Conservation (phyloP, 1,140 invertebrate species). For the Drosophila arizonae region DNA sequence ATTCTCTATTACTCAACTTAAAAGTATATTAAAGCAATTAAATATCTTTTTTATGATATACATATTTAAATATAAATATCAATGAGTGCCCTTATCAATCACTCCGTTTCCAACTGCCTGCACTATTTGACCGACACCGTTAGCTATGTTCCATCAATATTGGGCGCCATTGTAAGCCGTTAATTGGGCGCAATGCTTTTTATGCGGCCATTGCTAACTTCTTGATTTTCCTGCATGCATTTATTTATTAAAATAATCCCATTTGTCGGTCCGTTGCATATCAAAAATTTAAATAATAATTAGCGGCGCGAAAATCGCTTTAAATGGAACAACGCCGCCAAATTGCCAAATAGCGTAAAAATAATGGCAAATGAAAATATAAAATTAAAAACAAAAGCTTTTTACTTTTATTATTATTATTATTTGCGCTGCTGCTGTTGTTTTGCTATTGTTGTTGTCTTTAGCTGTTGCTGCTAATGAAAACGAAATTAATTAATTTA, state of each 20-base stretch:
- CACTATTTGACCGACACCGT: not conserved
- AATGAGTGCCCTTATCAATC: not conserved
- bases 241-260: constrained; percentile 80
- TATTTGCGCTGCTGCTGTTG: constrained; percentile 8
- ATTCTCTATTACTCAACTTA: no score
- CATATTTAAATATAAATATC: not conserved
- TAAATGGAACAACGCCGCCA: constrained; percentile 60
- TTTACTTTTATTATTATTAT: constrained; percentile 14
- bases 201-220: constrained; percentile 47
- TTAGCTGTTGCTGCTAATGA: constrained; percentile 63
- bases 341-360: constrained; percentile 72
- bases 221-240: constrained; percentile 70
- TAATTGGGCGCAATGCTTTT: constrained; percentile 45
- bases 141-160: not conserved
- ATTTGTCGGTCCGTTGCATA: constrained; percentile 58
- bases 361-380: constrained; percentile 69
- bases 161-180: constrained; percentile 32
- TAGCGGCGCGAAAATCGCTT: constrained; percentile 74
- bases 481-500: constrained; percentile 79
- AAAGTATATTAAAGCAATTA: no score
- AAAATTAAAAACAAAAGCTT: constrained; percentile 67
- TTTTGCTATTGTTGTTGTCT: constrained; percentile 20
- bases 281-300: constrained; percentile 80
- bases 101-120: not conserved
- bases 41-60: not conserved